Base-by-base conservation (phyloP, 2,797 vertebrate species). In the Bufotes viridis region DNA sequence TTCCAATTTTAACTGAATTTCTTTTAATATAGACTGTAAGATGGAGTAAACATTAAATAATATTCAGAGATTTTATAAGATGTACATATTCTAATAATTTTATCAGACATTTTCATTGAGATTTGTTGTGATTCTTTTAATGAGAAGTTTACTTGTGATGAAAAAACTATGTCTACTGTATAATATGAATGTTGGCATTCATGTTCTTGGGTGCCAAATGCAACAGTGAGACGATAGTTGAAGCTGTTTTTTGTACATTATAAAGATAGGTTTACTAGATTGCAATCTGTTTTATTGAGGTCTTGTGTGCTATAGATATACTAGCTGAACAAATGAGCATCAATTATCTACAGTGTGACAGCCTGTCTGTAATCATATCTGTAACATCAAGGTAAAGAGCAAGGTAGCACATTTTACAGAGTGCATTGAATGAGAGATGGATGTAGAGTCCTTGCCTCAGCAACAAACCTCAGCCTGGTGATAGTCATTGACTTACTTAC, bases 241-340 rank as follows among this genome's bases (percentile, higher is more conserved):
- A 76, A 20, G 51, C 22, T 78, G 8, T 24, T 53, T 53, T 75
- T 10, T 75, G 29, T 65, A 14, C 57, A 61, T 13, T 49, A 61
- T 5, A 49, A 58, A 55, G 8, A 57, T 60, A 84, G 65, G 70
- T 82, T 82, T 65, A 57, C 72, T 49, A 55, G 60, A 11, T 42
- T 88, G 57, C 49, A 84, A 88, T 78, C 74, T 70, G 34, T 61
- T 70, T 72, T 84, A 79, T 74, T 55, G 22, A 76, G 74, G 24
- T 67, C 53, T 63, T 79, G 61, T 75, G 65, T 60, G 81, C 69
- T 79, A 70, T 72, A 72, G 81, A 81, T 79, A 79, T 26, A 82
- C 51, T 79, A 78, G 81, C 87, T 88, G 81, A 88, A 72, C 81
- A 88, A 88, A 88, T 88, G 81, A 84, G 51, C 65, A 78, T 88